Percentiles rank a stretch among this genome's conserved stretches.
These are phyloP conservation scores for Centrocercus urophasianus DNA, from an alignment of 2,113 vertebrate genomes.

Conservation along the genomic window DNA sequence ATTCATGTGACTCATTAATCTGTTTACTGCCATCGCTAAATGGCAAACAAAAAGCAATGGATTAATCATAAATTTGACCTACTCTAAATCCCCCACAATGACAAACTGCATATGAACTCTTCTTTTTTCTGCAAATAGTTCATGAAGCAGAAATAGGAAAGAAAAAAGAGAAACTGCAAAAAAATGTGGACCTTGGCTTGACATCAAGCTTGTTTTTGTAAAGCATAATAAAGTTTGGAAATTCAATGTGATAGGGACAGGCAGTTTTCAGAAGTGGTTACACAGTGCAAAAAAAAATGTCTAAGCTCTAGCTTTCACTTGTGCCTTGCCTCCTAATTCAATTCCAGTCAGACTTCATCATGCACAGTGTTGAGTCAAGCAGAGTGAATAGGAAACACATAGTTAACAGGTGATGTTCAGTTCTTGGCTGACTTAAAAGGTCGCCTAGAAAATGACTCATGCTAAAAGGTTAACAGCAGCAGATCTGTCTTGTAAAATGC, in stretches of 20 bases:
- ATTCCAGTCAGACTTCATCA: not conserved
- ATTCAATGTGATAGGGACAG: not conserved
- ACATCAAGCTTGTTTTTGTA: not conserved
- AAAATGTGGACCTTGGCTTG: not conserved
- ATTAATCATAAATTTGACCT: conserved; percentile 51
- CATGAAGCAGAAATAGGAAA: not conserved
- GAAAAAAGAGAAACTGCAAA: not conserved
- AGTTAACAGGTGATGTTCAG: conserved; percentile 62
- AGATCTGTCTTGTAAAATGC: conserved; percentile 11
- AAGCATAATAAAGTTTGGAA: not conserved
- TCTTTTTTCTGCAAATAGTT: not conserved
- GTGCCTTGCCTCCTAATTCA: not conserved
- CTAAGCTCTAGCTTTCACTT: not conserved
- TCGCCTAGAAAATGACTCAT: conserved; percentile 38
- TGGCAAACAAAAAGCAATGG: conserved; percentile 17
- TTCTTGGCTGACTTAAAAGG: conserved; percentile 64
- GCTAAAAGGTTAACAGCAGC: conserved; percentile 31
- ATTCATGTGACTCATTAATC: not conserved
- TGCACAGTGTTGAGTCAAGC: not conserved
- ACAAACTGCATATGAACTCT: not conserved
- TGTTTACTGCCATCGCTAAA: conserved; percentile 37
- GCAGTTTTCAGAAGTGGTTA: not conserved
- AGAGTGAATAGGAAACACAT: conserved; percentile 27
- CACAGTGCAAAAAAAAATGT: not conserved
- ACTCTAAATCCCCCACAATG: conserved; percentile 9